Evolutionary conservation across 2,888 invertebrate species (phyloP).

Genomic region (Nomada fucata): DNA sequence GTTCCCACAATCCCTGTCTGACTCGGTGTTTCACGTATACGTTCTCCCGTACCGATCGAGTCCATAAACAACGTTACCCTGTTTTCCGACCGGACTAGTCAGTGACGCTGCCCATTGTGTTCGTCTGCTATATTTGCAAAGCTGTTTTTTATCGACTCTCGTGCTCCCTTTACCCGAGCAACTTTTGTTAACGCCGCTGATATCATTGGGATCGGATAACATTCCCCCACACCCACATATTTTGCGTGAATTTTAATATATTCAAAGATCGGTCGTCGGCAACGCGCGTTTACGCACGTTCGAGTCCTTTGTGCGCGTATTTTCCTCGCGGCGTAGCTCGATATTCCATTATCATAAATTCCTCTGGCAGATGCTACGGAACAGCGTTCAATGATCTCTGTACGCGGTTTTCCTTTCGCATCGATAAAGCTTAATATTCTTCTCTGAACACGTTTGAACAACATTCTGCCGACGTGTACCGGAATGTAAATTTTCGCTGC

Average conservation of each 20-base stretch:
- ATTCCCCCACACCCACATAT: background rate
- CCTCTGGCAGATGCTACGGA: slow-evolving; percentile 7
- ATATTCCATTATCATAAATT: slow-evolving; percentile 49
- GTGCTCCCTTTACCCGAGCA: background rate
- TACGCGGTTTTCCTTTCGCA: background rate
- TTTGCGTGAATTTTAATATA: slow-evolving; percentile 46
- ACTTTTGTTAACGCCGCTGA: slow-evolving; percentile 44
- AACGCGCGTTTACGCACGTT: slow-evolving; percentile 10
- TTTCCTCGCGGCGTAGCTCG: slow-evolving; percentile 25
- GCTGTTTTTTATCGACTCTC: slow-evolving; percentile 5
- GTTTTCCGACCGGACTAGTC: background rate
- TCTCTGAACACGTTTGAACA: background rate
- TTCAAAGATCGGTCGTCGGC: slow-evolving; percentile 30
- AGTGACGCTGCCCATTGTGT: slow-evolving; percentile 20
- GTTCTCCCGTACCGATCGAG: slow-evolving; percentile 1
- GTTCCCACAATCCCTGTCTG: background rate
- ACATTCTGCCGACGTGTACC: too few relatives aligned
- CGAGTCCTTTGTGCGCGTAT: slow-evolving; percentile 39
- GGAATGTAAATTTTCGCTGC: too few relatives aligned
- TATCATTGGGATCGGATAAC: slow-evolving; percentile 7
- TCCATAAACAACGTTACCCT: background rate
- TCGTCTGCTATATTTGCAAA: slow-evolving; percentile 30
- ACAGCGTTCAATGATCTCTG: slow-evolving; percentile 11
- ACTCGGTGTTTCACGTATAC: background rate
- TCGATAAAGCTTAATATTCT: background rate